Evolutionary conservation across 2,797 vertebrate genomes (phyloP), one percentile per base, ranked within the genome.

Genomic region (Denticeps clupeoides): DNA sequence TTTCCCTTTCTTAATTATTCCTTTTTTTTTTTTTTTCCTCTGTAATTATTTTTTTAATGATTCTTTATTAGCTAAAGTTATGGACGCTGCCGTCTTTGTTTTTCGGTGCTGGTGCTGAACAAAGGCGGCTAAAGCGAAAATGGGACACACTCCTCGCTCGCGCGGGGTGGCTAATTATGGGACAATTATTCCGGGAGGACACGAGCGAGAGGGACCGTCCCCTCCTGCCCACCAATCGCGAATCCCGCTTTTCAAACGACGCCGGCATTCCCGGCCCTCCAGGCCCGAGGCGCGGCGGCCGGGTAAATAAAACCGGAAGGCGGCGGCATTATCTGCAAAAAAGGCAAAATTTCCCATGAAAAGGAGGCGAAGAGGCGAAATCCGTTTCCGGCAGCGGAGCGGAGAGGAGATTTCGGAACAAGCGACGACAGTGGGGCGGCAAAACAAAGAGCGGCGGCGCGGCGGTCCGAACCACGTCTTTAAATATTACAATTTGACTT

Each of bases 401-500:
- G 28, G 26, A 27, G 26, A 27, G 12, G 46, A 40, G 54, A 28
- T 5, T 7, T 35, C 9, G 18, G 24, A n/a, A 11, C 45, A 26
- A 11, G 31, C 25, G 44, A 12, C 41, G 11, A 26, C 35, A 38
- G 49, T 51, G 11, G 51, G 58, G 44, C 12, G n/a, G 10, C 33
- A 45, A 2, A 47, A 65, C 75, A 68, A 72, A 72, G 38, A 50
- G 82, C 72, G 68, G 73, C 70, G 73, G n/a, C n/a, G n/a, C n/a
- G n/a, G n/a, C n/a, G n/a, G n/a, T n/a, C n/a, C n/a, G n/a, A n/a
- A n/a, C n/a, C n/a, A n/a, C 78, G 81, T 85, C 81, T 87, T 85
- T 82, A 83, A 85, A 84, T 83, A 83, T 77, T 82, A 79, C 89
- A 85, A 91, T 94, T 94, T 98, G 93, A 97, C 93, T 98, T 98